phyloP scores from a whole-genome alignment of 2,888 invertebrate species.

The Rhogogaster chlorosoma region DNA sequence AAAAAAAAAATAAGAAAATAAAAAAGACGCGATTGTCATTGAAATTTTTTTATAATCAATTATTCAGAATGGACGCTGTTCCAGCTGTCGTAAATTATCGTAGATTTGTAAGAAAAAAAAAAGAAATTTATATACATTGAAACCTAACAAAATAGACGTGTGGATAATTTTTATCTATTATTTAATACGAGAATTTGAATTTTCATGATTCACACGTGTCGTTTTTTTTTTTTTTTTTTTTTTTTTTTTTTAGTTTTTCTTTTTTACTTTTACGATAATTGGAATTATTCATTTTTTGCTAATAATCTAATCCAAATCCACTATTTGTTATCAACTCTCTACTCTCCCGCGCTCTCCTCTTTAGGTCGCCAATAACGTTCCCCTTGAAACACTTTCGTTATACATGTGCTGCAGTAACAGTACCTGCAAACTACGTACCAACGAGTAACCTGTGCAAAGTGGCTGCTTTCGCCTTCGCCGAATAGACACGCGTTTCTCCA shows the following conservation, averaged over 20 bases:
- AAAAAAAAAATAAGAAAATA: not conserved
- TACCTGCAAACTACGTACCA: not conserved
- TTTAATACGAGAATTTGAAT: not conserved
- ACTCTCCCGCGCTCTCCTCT: not conserved
- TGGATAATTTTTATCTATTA: not conserved
- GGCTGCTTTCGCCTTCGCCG: conserved; percentile 38
- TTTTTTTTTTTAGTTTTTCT: no score
- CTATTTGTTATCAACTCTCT: not conserved
- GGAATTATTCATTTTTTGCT: not conserved
- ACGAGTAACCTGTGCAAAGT: not conserved
- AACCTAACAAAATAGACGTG: not conserved
- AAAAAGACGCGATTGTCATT: not conserved
- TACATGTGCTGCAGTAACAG: not conserved
- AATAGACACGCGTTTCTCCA: conserved; percentile 21
- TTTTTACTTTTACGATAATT: not conserved
- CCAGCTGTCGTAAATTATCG: not conserved
- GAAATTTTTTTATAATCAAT: no score
- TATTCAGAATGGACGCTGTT: not conserved
- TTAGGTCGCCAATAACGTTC: conserved; percentile 18
- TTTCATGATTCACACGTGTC: not conserved
- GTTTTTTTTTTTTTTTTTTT: not conserved
- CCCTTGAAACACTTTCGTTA: conserved; percentile 46
- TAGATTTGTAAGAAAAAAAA: not conserved
- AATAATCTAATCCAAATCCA: not conserved
- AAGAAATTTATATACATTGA: not conserved